Evolutionary conservation across 2,797 vertebrate species (phyloP), one percentile per base, ranked within the genome.

Genomic region (Oryzias sinensis): DNA sequence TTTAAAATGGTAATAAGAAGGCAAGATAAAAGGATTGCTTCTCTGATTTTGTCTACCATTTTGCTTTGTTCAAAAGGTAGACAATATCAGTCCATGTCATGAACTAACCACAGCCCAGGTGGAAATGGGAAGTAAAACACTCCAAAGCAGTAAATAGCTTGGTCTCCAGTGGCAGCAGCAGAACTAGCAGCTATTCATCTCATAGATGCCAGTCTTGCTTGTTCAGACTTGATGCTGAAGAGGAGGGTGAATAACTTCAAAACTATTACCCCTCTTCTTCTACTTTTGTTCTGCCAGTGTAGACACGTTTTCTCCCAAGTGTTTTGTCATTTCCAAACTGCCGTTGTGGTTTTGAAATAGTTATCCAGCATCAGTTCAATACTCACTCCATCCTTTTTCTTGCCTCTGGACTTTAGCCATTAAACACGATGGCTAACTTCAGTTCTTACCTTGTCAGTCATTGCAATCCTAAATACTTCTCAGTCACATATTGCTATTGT

Each of bases 1-100:
- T 4, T 33, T 24, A 14, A 1, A 54, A 49, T 14, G 49, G 33
- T 18, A 18, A 20, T 47, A 56, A 5, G 0, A 5, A 37, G 43
- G 37, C 56, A 56, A 60, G 43, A 59, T 37, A 49, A 56, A 59
- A 49, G 6, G 16, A 45, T 20, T 9, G 46, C 43, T 51, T 20
- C 9, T 45, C 9, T 14, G 4, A 14, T 24, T 11, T 16, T 17
- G 4, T 22, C 33, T 33, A 9, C 33, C 33, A 9, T 11, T 43
- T 24, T 29, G 41, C 24, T 4, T 4, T 47, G 15, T 43, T 22
- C 11, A 6, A 8, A 20, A 4, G 27, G n/a, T 13, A 22, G 15
- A 20, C 22, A 2, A 22, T 53, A 14, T n/a, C 20, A 24, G 5
- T 5, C 7, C 16, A 42, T 22, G 15, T 5, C 41, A 16, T 29